Evolutionary conservation across 2,797 vertebrate genomes (phyloP).

Genomic region (Gorsachius magnificus): DNA sequence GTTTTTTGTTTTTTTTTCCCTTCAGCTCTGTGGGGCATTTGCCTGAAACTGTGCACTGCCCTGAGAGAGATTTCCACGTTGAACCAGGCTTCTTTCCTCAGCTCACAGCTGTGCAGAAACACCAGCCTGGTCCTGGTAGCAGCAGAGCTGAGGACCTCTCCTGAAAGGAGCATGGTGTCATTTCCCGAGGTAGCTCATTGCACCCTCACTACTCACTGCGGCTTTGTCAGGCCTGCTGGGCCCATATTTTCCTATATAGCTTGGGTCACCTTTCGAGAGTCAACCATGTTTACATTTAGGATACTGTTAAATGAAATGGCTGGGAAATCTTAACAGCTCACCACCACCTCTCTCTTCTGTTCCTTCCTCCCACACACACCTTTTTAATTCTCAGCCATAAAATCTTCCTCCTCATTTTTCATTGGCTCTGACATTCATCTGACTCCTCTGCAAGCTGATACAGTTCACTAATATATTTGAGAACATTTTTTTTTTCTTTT

Average conservation of each 20-base stretch:
- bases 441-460: not conserved
- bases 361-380: not conserved
- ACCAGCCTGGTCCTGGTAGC: not conserved
- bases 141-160: not conserved
- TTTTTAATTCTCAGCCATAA: not conserved
- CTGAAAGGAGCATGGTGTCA: too few species aligned
- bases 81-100: not conserved
- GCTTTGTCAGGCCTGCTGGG: not conserved
- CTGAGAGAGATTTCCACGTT: not conserved
- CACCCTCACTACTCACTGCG: not conserved
- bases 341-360: not conserved
- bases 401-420: not conserved
- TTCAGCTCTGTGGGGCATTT: not conserved
- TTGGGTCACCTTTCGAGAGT: not conserved
- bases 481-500: not conserved
- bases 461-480: not conserved
- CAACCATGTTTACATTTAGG: not conserved
- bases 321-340: not conserved
- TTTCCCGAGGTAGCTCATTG: not conserved
- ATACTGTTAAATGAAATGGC: not conserved
- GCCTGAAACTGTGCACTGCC: not conserved
- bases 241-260: not conserved
- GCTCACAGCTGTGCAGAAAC: not conserved
- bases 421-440: not conserved
- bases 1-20: rapidly evolving